Base-by-base conservation (phyloP, 2,888 invertebrate genomes). In the Ligdia adustata region DNA sequence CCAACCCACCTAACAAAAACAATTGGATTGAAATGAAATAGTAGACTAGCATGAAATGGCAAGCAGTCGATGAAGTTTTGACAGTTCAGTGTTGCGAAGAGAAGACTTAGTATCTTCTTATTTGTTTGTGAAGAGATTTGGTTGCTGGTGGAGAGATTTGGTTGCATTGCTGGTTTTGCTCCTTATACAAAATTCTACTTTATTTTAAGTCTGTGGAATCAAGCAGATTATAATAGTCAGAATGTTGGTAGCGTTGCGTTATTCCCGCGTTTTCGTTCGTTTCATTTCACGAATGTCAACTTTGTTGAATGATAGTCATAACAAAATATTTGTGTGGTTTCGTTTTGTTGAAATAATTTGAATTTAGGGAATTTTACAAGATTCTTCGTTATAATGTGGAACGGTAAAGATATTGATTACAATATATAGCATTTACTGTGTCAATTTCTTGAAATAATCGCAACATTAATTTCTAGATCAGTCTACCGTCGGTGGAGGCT, bases 401-500 rank as follows among this genome's bases (percentile, higher is more conserved):
- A 77, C 46, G 77, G 79, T 80, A 63, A 54, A 64, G 51, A 29
- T 3, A 9, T n/a, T n/a, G n/a, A n/a, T 12, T 4, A 2, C n/a
- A 7, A 11, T 12, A 2, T 20, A 9, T 12, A 14, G 16, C 7
- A 9, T 5, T 9, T 9, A 1, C 3, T 15, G 9, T 7, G 16
- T n/a, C n/a, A 11, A 2, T 9, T n/a, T 1, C 3, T 13, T 29
- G 14, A 9, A 14, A 24, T 31, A 4, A 12, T n/a, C 9, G 16
- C 39, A 12, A 26, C 14, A 22, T 13, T 22, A 37, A 6, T n/a
- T 4, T 20, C 2, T 31, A 90, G 90, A 91, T 76, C 88, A 90
- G 59, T 88, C 88, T 24, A 74, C 79, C 32, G 75, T 82, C 15
- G 88, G 90, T 27, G 90, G 90, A 29, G 91, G 91, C 35, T 91